Conservation (phyloP, 2,113 vertebrate genomes). For the Lepus americanus region DNA sequence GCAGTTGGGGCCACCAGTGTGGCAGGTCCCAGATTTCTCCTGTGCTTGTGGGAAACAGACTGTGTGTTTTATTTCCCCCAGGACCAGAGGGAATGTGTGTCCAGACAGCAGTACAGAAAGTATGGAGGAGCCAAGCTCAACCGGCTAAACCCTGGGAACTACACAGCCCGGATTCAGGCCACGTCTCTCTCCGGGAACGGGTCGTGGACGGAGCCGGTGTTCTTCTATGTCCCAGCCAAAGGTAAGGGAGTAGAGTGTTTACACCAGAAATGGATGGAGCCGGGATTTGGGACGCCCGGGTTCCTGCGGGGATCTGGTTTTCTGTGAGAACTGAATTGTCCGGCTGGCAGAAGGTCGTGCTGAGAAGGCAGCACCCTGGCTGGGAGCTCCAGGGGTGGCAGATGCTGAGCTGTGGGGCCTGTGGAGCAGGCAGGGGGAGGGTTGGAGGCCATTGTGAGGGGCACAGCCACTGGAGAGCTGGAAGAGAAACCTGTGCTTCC, state of each 20-base stretch:
- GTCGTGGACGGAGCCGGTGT: conserved; percentile 96
- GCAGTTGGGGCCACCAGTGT: no score
- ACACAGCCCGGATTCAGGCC: conserved; percentile 94
- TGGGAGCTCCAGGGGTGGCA: neutral
- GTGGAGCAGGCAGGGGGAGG: neutral
- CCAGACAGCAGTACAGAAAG: conserved; percentile 94
- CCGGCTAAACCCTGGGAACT: conserved; percentile 95
- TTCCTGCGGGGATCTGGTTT: neutral
- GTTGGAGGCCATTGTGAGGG: neutral
- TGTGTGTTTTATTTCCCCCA: conserved; percentile 40
- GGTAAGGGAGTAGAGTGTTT: conserved; percentile 86
- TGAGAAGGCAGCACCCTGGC: neutral
- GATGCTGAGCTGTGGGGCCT: neutral
- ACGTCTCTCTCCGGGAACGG: conserved; percentile 97
- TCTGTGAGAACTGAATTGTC: neutral
- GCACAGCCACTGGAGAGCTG: neutral
- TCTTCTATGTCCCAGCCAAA: conserved; percentile 95
- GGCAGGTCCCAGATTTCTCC: neutral
- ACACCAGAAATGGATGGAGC: accelerated
- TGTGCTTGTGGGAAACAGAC: neutral
- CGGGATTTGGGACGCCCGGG: neutral
- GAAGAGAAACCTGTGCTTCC: neutral
- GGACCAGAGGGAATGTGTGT: conserved; percentile 95
- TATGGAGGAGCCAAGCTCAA: conserved; percentile 92
- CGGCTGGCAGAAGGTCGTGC: neutral